These are phyloP conservation scores for Acanthopleura granulata DNA, from an alignment of 2,888 invertebrate species.

Conservation along the genomic window DNA sequence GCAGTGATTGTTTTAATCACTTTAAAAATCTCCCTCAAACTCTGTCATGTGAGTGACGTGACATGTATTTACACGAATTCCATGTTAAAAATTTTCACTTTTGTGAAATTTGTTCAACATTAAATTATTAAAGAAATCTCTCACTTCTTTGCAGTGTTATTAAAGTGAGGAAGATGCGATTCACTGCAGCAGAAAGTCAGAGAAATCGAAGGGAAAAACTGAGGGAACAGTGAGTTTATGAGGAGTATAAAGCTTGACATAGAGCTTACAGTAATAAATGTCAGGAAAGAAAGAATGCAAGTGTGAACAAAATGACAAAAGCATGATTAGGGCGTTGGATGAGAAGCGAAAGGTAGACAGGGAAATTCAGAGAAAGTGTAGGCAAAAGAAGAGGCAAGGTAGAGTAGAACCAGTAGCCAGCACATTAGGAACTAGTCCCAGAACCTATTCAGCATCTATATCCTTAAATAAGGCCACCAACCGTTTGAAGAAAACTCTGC, in stretches of 20 bases:
- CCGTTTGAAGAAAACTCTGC: not conserved
- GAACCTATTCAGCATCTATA: not conserved
- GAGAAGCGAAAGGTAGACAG: not conserved
- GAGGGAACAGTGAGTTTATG: not conserved
- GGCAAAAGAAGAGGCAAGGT: not conserved
- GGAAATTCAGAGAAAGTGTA: slow-evolving; percentile 12
- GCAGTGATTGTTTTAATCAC: not conserved
- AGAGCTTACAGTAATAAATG: not conserved
- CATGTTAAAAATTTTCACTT: not conserved
- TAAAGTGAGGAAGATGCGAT: not conserved
- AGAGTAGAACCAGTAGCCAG: not conserved
- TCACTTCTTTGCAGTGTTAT: too few species aligned
- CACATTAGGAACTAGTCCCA: not conserved
- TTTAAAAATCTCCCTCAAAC: slow-evolving; percentile 11
- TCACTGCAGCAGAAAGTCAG: slow-evolving; percentile 6
- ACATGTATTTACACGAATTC: not conserved
- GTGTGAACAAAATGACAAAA: slow-evolving; percentile 4
- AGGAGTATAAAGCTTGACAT: slow-evolving; percentile 12
- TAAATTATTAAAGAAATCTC: not conserved
- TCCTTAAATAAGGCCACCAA: slow-evolving; percentile 12
- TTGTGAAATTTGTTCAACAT: not conserved
- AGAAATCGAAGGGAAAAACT: not conserved
- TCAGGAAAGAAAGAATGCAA: not conserved
- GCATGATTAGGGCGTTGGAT: not conserved
- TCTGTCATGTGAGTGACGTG: not conserved